A percentile compares a stretch with the other conserved stretches of the same genome.
Conservation (phyloP, 2,888 invertebrate species). For the Acanthosoma haemorrhoidale region DNA sequence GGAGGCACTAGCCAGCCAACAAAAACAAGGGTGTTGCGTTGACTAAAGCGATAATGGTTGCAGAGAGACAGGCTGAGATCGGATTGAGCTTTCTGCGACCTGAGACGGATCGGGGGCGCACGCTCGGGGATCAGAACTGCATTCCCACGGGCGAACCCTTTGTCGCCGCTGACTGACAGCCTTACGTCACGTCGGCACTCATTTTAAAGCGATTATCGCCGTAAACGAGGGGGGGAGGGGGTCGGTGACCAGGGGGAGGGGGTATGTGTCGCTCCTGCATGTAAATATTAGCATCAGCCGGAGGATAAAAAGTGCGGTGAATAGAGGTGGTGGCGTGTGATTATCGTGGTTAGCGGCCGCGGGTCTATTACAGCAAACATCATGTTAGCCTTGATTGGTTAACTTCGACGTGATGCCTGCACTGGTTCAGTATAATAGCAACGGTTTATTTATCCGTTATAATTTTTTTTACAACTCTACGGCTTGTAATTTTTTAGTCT, state of each 20-base stretch:
- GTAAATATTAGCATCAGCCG: background rate
- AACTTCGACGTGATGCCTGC: too few relatives aligned
- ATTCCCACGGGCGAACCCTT: background rate
- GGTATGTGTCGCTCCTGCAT: background rate
- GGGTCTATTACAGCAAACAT: background rate
- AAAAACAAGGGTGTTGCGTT: background rate
- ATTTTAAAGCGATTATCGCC: slow-evolving; percentile 24
- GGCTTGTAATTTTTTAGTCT: too few relatives aligned
- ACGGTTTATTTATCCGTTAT: too few relatives aligned
- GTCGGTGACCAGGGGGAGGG: background rate
- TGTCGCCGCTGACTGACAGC: background rate
- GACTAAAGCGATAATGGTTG: too few relatives aligned
- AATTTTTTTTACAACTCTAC: too few relatives aligned
- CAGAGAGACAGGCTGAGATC: too few relatives aligned
- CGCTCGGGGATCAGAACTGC: background rate
- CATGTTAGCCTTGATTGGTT: too few relatives aligned
- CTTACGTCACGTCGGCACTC: slow-evolving; percentile 7
- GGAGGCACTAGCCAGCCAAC: too few relatives aligned
- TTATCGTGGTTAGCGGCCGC: background rate
- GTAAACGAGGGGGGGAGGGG: background rate
- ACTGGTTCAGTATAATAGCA: too few relatives aligned
- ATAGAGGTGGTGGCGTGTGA: background rate
- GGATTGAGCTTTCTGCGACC: too few relatives aligned
- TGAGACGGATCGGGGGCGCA: slow-evolving; percentile 1
- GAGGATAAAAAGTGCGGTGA: background rate